phyloP scores from a whole-genome alignment of 2,797 vertebrate genomes.

The Rhynchotus rufescens region DNA sequence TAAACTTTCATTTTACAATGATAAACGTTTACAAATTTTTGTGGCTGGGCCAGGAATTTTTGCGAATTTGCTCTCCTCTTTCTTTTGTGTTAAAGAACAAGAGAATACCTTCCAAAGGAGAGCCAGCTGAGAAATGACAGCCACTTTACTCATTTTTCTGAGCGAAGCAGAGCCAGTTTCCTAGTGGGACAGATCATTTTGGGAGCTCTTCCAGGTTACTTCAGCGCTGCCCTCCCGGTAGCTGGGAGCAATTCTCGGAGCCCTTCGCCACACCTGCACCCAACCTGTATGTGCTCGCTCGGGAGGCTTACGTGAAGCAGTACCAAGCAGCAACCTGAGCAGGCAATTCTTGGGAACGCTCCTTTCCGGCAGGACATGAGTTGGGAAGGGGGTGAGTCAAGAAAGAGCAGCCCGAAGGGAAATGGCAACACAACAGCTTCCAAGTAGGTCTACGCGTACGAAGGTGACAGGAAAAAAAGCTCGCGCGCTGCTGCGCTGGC shows the following conservation, averaged over 20 bases:
- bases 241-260: not conserved
- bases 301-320: not conserved
- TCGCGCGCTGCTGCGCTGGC: no score
- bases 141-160: not conserved
- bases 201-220: constrained; percentile 23
- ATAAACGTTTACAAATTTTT: not conserved
- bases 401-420: not conserved
- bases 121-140: not conserved
- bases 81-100: not conserved
- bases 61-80: not conserved
- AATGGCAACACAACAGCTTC: not conserved
- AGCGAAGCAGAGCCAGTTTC: constrained; percentile 6
- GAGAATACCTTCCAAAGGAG: not conserved
- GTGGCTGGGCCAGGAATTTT: not conserved
- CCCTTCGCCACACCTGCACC: constrained; percentile 25
- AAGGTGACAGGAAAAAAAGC: not conserved
- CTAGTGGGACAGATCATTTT: not conserved
- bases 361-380: not conserved
- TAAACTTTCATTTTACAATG: not conserved
- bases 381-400: not conserved
- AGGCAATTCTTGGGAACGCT: not conserved
- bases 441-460: not conserved
- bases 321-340: not conserved
- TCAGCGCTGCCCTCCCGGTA: not conserved
- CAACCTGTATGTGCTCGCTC: constrained; percentile 16